phyloP scores from a whole-genome alignment of 2,113 vertebrate species.

The Crotalus tigris region DNA sequence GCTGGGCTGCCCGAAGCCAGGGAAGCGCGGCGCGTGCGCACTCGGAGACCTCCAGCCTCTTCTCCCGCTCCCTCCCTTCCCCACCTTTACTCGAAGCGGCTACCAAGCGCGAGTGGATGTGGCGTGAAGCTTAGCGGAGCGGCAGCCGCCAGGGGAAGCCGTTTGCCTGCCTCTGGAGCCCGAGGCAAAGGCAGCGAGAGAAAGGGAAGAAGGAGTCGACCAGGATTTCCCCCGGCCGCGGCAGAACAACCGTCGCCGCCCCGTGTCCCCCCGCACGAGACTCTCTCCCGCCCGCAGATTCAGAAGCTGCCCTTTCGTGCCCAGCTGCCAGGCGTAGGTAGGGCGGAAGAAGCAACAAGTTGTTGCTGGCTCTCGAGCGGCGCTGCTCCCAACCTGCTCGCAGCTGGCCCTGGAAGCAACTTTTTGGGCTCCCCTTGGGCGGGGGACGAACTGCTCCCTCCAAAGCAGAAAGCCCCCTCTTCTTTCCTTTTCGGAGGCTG shows the following conservation, averaged over 20 bases:
- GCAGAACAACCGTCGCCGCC: constrained; percentile 5
- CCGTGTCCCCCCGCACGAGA: neutral
- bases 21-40: constrained; percentile 42
- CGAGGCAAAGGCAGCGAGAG: neutral
- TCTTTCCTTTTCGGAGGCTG: neutral
- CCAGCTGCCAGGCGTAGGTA: neutral
- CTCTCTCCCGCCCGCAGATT: constrained; percentile 3
- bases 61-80: neutral
- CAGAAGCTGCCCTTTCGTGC: neutral
- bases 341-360: neutral
- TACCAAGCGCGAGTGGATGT: constrained; percentile 27
- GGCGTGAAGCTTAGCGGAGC: constrained; percentile 1
- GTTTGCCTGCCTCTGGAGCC: constrained; percentile 58
- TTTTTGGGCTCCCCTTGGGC: constrained; percentile 22
- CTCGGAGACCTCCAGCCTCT: neutral
- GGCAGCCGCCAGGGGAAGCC: constrained; percentile 72
- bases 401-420: constrained; percentile 29
- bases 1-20: neutral
- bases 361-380: neutral
- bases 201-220: neutral
- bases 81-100: neutral
- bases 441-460: too few species aligned
- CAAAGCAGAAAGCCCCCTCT: too few species aligned
- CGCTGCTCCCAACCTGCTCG: neutral
- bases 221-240: constrained; percentile 2